phyloP scores from a whole-genome alignment of 2,113 vertebrate genomes.

The Nasalis larvatus region DNA sequence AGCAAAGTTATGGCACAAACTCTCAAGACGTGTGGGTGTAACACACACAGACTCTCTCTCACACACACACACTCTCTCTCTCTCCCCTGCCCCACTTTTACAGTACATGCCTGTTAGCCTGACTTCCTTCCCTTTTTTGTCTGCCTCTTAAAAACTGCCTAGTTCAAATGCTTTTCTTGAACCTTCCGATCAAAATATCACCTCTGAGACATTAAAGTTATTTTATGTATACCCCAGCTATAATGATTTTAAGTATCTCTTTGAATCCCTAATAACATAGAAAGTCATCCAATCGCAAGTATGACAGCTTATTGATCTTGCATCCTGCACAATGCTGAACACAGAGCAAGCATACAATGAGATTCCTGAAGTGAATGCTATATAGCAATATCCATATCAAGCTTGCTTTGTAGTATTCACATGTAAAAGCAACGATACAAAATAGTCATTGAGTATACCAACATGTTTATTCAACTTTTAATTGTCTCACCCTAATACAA shows the following conservation, averaged over 20 bases:
- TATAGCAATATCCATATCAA: background rate
- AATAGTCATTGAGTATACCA: background rate
- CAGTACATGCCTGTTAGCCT: too few species aligned
- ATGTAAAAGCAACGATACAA: background rate
- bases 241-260: background rate
- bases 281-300: background rate
- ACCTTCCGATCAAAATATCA: background rate
- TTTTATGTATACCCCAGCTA: background rate
- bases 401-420: background rate
- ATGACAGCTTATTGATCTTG: background rate
- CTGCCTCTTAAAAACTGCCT: background rate
- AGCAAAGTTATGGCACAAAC: background rate
- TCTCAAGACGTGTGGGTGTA: background rate
- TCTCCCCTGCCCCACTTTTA: fast-evolving
- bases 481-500: background rate
- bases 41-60: background rate
- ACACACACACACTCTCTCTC: background rate
- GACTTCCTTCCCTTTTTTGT: background rate
- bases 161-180: background rate
- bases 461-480: background rate
- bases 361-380: background rate
- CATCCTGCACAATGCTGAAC: background rate
- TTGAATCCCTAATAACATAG: background rate
- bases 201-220: background rate
- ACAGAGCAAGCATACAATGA: background rate